Conservation (phyloP, 1,140 invertebrate genomes). For the Drosophila littoralis region DNA sequence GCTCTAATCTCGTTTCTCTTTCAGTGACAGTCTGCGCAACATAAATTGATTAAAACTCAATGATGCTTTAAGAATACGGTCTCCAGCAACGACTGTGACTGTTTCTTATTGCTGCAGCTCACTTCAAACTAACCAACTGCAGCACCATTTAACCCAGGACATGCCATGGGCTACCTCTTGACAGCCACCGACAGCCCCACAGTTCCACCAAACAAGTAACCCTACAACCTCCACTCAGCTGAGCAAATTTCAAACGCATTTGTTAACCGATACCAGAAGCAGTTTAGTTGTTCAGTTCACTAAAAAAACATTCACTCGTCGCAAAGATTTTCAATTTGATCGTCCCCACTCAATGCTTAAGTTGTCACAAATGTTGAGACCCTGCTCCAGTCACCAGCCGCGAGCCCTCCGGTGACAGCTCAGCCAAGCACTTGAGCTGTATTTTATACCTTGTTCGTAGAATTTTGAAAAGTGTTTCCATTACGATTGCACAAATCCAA, state of each 20-base stretch:
- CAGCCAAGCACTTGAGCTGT: conserved; percentile 6
- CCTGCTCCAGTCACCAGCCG: neutral
- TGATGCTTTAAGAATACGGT: conserved; percentile 42
- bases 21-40: neutral
- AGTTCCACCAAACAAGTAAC: conserved; percentile 1
- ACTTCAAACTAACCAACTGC: conserved; percentile 38
- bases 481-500: neutral
- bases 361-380: conserved; percentile 31
- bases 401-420: neutral
- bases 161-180: conserved; percentile 45
- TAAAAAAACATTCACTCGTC: conserved; percentile 53
- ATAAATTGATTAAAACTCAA: conserved; percentile 70
- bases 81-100: conserved; percentile 1
- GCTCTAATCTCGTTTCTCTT: conserved; percentile 15
- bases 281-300: conserved; percentile 41
- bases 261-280: conserved; percentile 54
- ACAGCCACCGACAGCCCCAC: conserved; percentile 12
- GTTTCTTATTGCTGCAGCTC: conserved; percentile 34
- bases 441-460: conserved; percentile 5
- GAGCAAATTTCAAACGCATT: conserved; percentile 66
- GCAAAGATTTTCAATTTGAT: conserved; percentile 64
- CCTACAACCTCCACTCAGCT: conserved; percentile 9
- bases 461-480: neutral
- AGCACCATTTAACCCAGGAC: conserved; percentile 43
- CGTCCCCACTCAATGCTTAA: conserved; percentile 45